phyloP scores from a whole-genome alignment of 2,888 invertebrate genomes.

The Autographa pulchrina region DNA sequence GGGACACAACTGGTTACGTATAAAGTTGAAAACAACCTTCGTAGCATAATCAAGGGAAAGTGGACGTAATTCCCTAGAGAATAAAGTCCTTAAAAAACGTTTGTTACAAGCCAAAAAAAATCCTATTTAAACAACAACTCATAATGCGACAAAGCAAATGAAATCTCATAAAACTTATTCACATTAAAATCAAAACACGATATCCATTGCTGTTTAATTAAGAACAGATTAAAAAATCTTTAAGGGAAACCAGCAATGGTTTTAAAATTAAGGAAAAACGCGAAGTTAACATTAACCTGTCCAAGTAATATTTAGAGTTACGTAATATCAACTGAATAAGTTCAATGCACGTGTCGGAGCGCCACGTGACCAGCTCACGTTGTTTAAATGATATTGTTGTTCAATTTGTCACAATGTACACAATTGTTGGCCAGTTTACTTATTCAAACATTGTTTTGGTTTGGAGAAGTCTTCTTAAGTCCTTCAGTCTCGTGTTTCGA shows the following conservation, averaged over 20 bases:
- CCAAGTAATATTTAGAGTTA: constrained; percentile 20
- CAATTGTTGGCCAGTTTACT: constrained; percentile 21
- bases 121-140: constrained; percentile 13
- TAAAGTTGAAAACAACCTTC: not conserved
- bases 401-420: constrained; percentile 29
- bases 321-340: constrained; percentile 34
- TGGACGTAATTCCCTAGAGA: not conserved
- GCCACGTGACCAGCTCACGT: constrained; percentile 58
- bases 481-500: constrained; percentile 11
- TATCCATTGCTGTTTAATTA: constrained; percentile 14
- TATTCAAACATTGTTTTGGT: constrained; percentile 31
- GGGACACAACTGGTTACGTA: not conserved
- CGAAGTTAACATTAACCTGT: not conserved
- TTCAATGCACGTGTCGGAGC: constrained; percentile 44
- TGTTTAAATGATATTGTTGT: constrained; percentile 48
- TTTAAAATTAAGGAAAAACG: not conserved
- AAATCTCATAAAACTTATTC: not conserved
- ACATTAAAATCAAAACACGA: not conserved
- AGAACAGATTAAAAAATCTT: too few relatives aligned
- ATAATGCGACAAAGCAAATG: not conserved
- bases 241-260: constrained; percentile 23
- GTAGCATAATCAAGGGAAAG: not conserved
- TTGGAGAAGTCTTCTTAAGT: constrained; percentile 13
- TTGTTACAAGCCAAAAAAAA: constrained; percentile 10
- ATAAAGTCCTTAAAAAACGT: constrained; percentile 7